Evolutionary conservation across 2,113 vertebrate genomes (phyloP).

Genomic region (Cyphomyrus plagiostoma): DNA sequence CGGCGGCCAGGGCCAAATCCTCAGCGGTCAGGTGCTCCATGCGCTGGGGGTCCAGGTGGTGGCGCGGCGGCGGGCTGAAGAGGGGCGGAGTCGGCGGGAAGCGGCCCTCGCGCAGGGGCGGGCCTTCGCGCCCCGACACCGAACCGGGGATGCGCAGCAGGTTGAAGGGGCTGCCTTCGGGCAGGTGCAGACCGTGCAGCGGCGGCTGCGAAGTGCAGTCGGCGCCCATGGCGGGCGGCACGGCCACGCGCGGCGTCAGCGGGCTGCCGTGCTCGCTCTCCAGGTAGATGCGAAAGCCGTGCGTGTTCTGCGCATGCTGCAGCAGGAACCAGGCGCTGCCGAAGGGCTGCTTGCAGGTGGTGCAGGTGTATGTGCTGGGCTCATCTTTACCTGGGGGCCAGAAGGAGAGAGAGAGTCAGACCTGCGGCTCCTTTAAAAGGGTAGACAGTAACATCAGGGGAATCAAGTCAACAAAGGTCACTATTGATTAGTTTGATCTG

Average conservation of each 20-base stretch:
- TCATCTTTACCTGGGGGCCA: constrained; percentile 94
- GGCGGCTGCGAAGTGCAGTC: constrained; percentile 94
- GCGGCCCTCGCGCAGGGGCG: constrained; percentile 76
- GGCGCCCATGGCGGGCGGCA: constrained; percentile 88
- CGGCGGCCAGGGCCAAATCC: constrained; percentile 90
- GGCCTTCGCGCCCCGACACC: constrained; percentile 84
- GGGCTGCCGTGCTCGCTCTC: constrained; percentile 98
- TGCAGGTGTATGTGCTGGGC: constrained; percentile 98
- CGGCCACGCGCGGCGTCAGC: constrained; percentile 93
- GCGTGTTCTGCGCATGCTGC: constrained; percentile 98
- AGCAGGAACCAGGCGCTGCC: constrained; percentile 99
- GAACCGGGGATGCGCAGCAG: constrained; percentile 95
- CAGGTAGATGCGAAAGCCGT: constrained; percentile 99
- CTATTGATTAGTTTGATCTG: background rate
- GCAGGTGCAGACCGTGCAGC: constrained; percentile 96
- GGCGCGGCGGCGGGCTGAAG: constrained; percentile 96
- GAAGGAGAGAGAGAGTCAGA: constrained; percentile 25
- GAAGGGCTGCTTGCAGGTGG: constrained; percentile 98
- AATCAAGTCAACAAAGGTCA: background rate
- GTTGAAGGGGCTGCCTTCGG: constrained; percentile 98
- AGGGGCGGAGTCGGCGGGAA: constrained; percentile 96
- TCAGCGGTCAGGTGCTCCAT: constrained; percentile 96
- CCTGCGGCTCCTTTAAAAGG: background rate
- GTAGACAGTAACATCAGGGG: background rate
- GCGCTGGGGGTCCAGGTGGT: constrained; percentile 96